phyloP scores from a whole-genome alignment of 1,140 invertebrate species.

The Drosophila neocordata region DNA sequence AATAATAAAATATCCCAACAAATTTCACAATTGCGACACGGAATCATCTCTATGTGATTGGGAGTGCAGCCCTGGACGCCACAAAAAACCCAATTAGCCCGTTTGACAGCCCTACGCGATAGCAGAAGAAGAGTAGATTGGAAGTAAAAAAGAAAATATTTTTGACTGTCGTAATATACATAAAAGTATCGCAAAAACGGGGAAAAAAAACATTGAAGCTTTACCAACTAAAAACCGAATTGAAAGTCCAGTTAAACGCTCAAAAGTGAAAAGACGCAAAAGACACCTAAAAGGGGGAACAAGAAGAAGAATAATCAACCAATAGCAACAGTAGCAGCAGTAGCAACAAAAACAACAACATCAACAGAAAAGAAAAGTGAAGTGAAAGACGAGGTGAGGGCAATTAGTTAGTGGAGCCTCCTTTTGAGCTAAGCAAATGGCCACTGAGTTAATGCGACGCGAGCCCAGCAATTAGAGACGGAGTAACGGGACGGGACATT shows the following conservation, averaged over 20 bases:
- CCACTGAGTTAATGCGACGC: background rate
- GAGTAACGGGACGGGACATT: background rate
- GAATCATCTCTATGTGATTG: background rate
- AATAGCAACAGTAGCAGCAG: background rate
- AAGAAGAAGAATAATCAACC: slow-evolving; percentile 7
- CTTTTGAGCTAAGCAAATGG: background rate
- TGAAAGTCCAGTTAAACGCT: background rate
- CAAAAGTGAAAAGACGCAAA: slow-evolving; percentile 1
- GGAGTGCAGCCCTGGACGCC: slow-evolving; percentile 1
- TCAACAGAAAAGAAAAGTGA: background rate
- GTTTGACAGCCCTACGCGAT: slow-evolving; percentile 1
- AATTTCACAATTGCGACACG: background rate
- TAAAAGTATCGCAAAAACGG: background rate
- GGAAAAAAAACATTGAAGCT: background rate
- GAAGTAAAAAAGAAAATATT: slow-evolving; percentile 21
- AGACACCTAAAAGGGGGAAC: background rate
- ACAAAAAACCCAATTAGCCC: slow-evolving; percentile 6
- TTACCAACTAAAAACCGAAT: background rate
- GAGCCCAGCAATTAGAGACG: background rate
- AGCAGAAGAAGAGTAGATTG: slow-evolving; percentile 28
- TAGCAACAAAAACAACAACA: background rate
- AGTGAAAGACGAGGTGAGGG: background rate
- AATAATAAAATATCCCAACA: too few species aligned
- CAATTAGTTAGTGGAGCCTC: background rate
- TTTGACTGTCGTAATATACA: slow-evolving; percentile 7